Evolutionary conservation across 2,797 vertebrate genomes (phyloP).

Genomic region (Semotilus atromaculatus): DNA sequence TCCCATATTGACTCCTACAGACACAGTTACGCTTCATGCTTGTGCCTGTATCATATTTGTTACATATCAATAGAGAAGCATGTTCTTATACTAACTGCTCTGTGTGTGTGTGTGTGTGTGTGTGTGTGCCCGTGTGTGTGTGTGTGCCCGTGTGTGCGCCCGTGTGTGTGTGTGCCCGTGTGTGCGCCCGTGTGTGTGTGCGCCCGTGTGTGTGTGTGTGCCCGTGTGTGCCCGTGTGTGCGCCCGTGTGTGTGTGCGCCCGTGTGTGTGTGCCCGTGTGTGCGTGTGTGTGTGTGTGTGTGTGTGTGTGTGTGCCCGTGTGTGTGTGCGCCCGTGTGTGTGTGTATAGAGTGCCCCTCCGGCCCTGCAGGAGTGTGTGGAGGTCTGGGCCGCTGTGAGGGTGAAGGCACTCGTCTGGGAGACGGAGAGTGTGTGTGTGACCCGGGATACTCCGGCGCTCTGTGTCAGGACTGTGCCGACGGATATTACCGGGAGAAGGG

Average conservation of each 20-base stretch:
- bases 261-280: too few species aligned
- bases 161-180: not conserved
- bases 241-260: too few species aligned
- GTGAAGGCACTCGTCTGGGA: slow-evolving; percentile 90
- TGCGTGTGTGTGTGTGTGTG: too few species aligned
- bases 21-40: not conserved
- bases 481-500: slow-evolving; percentile 90
- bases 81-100: not conserved
- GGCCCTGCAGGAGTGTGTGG: slow-evolving; percentile 77
- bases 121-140: too few species aligned
- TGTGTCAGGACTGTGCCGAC: slow-evolving; percentile 89
- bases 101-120: not conserved
- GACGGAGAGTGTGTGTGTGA: slow-evolving; percentile 92
- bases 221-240: too few species aligned
- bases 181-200: too few species aligned
- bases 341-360: slow-evolving; percentile 74
- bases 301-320: fast-evolving
- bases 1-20: not conserved
- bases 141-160: not conserved
- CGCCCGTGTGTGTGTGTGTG: too few species aligned
- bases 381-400: slow-evolving; percentile 84
- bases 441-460: slow-evolving; percentile 86
- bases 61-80: not conserved
- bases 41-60: not conserved
- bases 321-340: not conserved